Evolutionary conservation across 2,888 invertebrate species (phyloP).

Genomic region (Sarcophaga carnaria): DNA sequence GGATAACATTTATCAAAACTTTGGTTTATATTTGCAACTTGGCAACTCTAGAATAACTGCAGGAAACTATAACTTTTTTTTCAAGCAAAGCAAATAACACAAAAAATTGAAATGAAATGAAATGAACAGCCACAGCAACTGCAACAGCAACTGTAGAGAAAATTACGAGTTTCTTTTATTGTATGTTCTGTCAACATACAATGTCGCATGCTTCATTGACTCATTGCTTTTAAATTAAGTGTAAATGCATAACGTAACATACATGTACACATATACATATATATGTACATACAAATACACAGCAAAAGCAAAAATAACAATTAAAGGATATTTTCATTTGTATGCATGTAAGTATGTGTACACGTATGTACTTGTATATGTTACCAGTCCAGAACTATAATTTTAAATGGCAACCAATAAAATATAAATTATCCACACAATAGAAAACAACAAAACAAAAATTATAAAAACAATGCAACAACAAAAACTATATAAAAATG

Average conservation of each 20-base stretch:
- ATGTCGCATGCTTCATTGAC: constrained; percentile 71
- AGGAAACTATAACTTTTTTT: too few relatives aligned
- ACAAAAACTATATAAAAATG: constrained; percentile 29
- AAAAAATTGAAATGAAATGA: background rate
- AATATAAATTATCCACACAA: constrained; percentile 42
- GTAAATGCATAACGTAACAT: constrained; percentile 54
- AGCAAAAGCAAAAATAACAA: constrained; percentile 41
- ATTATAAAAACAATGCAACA: background rate
- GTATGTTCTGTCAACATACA: constrained; percentile 62
- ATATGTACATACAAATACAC: background rate
- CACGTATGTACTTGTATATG: background rate
- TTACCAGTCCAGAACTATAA: constrained; percentile 51
- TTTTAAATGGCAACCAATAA: constrained; percentile 64
- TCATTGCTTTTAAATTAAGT: constrained; percentile 71
- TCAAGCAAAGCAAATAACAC: background rate
- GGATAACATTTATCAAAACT: too few relatives aligned
- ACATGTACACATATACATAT: background rate
- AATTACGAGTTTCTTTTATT: constrained; percentile 49
- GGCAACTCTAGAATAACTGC: background rate
- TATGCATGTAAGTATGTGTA: background rate
- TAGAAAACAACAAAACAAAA: constrained; percentile 18
- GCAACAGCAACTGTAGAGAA: background rate
- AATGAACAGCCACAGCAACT: constrained; percentile 5
- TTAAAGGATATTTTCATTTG: constrained; percentile 31
- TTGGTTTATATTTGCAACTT: background rate